phyloP scores from a whole-genome alignment of 2,888 invertebrate species.

The Cheilosia vernalis region DNA sequence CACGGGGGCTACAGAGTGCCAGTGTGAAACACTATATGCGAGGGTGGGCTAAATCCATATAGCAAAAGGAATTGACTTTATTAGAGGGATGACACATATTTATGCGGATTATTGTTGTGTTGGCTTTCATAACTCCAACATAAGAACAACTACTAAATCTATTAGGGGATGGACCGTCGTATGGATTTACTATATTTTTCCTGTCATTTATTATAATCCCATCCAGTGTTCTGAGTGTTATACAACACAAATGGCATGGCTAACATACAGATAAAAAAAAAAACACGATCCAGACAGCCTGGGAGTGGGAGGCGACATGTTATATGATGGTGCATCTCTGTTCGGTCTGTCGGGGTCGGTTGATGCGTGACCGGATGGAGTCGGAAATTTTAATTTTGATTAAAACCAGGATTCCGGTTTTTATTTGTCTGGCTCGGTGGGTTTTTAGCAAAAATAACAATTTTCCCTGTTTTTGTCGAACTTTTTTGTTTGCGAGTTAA shows the following conservation, averaged over 20 bases:
- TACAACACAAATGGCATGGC: slow-evolving; percentile 35
- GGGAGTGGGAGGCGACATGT: slow-evolving; percentile 32
- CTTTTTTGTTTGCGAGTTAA: slow-evolving; percentile 14
- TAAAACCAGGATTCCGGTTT: slow-evolving; percentile 66
- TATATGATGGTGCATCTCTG: slow-evolving; percentile 39
- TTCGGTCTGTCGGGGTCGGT: slow-evolving; percentile 14
- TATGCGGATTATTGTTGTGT: slow-evolving; percentile 65
- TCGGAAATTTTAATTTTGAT: slow-evolving; percentile 74
- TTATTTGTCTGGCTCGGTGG: slow-evolving; percentile 56
- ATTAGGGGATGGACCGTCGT: slow-evolving; percentile 38
- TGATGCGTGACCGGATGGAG: slow-evolving; percentile 73
- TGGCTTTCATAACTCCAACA: slow-evolving; percentile 55
- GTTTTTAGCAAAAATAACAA: slow-evolving; percentile 43
- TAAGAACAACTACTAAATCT: slow-evolving; percentile 59
- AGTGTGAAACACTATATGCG: background rate
- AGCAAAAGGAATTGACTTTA: slow-evolving; percentile 68
- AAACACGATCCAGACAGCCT: slow-evolving; percentile 31
- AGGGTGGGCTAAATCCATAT: slow-evolving; percentile 29
- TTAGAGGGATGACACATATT: slow-evolving; percentile 74
- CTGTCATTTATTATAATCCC: slow-evolving; percentile 71
- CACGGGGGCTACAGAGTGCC: slow-evolving; percentile 9
- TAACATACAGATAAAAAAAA: slow-evolving; percentile 1
- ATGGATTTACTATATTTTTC: slow-evolving; percentile 64
- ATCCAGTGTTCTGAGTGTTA: slow-evolving; percentile 5
- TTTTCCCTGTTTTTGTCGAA: slow-evolving; percentile 22